These are phyloP conservation scores for Bradynema listronoti DNA, from an alignment of 1,140 invertebrate species.

Conservation along the genomic window DNA sequence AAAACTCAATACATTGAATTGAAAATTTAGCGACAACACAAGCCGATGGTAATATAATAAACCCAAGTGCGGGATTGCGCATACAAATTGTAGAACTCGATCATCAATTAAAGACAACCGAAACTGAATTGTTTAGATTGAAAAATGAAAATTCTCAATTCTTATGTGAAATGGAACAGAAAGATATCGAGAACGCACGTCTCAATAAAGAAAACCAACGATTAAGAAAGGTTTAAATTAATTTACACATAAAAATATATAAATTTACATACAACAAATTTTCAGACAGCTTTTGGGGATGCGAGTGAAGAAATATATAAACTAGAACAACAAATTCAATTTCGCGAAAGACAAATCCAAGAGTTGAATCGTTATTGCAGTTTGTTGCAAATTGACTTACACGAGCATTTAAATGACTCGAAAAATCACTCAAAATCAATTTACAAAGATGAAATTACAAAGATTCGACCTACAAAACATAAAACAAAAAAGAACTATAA, in stretches of 20 bases:
- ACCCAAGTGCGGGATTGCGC: constrained; percentile 40
- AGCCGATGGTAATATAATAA: constrained; percentile 11
- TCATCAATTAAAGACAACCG: constrained; percentile 27
- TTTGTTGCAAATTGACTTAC: constrained; percentile 48
- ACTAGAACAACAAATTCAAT: constrained; percentile 46
- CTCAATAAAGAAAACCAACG: constrained; percentile 17
- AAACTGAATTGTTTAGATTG: constrained; percentile 12
- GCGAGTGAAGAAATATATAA: constrained; percentile 33
- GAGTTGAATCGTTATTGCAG: constrained; percentile 46
- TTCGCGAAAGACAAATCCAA: constrained; percentile 47
- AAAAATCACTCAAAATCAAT: constrained; percentile 9
- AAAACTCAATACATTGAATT: neutral
- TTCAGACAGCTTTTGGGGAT: constrained; percentile 45
- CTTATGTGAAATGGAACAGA: constrained; percentile 13
- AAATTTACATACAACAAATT: constrained; percentile 8
- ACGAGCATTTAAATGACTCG: constrained; percentile 14
- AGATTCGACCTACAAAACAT: neutral
- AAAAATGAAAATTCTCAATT: constrained; percentile 27
- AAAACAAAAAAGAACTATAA: constrained; percentile 6
- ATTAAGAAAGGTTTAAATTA: constrained; percentile 20
- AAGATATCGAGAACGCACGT: constrained; percentile 20
- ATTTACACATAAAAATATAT: neutral
- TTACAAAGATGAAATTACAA: neutral
- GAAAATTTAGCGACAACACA: neutral
- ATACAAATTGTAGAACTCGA: constrained; percentile 44